A percentile compares a stretch with the other conserved stretches of the same genome.
Evolutionary conservation across 2,113 vertebrate genomes (phyloP).

Genomic region (Oncorhynchus keta): DNA sequence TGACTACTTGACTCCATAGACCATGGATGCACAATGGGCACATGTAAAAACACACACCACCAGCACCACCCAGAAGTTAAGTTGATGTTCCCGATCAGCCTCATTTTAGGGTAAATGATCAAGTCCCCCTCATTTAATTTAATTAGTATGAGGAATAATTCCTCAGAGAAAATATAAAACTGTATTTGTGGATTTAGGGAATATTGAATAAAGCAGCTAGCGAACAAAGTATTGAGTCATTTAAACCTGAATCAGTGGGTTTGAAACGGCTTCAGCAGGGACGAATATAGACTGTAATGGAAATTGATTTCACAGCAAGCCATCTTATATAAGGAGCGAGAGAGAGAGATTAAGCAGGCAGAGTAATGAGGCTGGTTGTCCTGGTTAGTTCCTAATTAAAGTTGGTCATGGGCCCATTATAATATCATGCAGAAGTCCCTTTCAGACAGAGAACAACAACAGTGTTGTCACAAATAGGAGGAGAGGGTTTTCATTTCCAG

Average conservation of each 20-base stretch:
- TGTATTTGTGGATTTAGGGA: not conserved
- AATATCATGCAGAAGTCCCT: not conserved
- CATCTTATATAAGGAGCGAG: slow-evolving; percentile 46
- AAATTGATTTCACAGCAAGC: slow-evolving; percentile 56
- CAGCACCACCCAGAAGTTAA: not conserved
- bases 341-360: not conserved
- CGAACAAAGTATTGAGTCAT: not conserved
- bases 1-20: not conserved
- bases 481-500: too few species aligned
- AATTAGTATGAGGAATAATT: not conserved
- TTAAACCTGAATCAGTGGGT: not conserved
- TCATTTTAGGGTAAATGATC: too few species aligned
- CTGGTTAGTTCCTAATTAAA: not conserved
- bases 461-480: too few species aligned
- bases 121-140: too few species aligned
- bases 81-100: too few species aligned
- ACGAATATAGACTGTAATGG: slow-evolving; percentile 43
- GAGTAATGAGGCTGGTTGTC: not conserved
- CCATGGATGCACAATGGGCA: not conserved
- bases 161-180: not conserved
- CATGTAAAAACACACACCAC: not conserved
- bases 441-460: not conserved
- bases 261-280: slow-evolving; percentile 39
- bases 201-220: not conserved
- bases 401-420: not conserved